Evolutionary conservation across 2,797 vertebrate genomes (phyloP), one percentile per base, ranked within the genome.

Genomic region (Molossus molossus): DNA sequence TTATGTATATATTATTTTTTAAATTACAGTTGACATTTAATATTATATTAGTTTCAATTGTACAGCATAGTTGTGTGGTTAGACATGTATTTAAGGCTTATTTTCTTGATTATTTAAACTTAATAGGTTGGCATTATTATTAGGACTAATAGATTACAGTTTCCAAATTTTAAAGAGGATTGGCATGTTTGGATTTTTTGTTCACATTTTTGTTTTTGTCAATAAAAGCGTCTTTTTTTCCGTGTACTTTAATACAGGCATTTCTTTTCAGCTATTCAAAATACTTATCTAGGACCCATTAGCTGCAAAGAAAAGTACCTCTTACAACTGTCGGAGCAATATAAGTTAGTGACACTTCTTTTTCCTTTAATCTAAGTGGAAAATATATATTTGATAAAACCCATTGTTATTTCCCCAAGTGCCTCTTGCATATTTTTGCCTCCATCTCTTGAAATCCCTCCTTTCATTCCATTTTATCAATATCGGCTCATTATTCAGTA

Each of bases 221-320:
- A 58, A 13, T 92, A 85, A 92, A 67, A 94, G 37, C 70, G 9
- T 67, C 58, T 33, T 89, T 76, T 94, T 90, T 90, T 69, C 50
- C 3, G 4, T 58, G 1, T 84, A n/a, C 27, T 88, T 88, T 57
- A 91, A 62, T 79, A 33, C 5, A 85, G 37, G 14, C 10, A 21
- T 89, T 94, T 92, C 21, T 83, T 96, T 96, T 83, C 53, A 91
- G 53, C 40, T 94, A 6, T 65, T 95, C n/a, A 79, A 23, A 90
- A 5, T 84, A 69, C 6, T 77, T 33, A 72, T 69, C 69, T 85
- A 64, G 21, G 6, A 72, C 23, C 77, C 93, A 15, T 88, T 67
- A 69, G 57, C 33, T 83, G 14, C 58, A 91, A 70, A 91, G 60
- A 50, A 89, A 50, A 79, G 21, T 48, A 82, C 48, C 18, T 13